phyloP scores from a whole-genome alignment of 2,888 invertebrate genomes.

The Troides oblongomaculatus region DNA sequence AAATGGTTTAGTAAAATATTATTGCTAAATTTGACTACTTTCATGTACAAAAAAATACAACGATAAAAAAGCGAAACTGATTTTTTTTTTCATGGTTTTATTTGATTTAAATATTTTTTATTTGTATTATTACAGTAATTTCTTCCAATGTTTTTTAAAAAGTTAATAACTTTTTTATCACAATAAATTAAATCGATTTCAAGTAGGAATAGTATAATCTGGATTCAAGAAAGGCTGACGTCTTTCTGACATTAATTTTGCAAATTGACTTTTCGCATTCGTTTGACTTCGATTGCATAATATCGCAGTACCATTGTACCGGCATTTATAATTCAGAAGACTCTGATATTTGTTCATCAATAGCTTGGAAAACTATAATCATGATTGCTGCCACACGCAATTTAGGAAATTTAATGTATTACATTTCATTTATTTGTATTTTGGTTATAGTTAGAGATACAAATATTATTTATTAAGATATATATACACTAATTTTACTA shows the following conservation, averaged over 20 bases:
- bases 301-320: conserved; percentile 17
- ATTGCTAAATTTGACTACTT: too few relatives aligned
- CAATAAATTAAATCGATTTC: too few relatives aligned
- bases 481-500: too few relatives aligned
- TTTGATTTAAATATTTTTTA: too few relatives aligned
- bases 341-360: neutral
- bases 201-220: neutral
- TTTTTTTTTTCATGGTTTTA: too few relatives aligned
- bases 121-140: too few relatives aligned
- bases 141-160: too few relatives aligned
- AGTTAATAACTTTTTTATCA: too few relatives aligned
- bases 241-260: conserved; percentile 2
- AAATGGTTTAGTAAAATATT: too few relatives aligned
- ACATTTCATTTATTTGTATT: conserved; percentile 9
- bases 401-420: conserved; percentile 53
- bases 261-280: conserved; percentile 6
- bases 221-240: neutral
- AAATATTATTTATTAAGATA: neutral
- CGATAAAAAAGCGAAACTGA: too few relatives aligned
- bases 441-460: neutral
- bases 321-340: neutral
- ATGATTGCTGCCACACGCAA: conserved; percentile 55
- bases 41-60: too few relatives aligned
- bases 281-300: conserved; percentile 27
- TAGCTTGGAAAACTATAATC: conserved; percentile 19